Evolutionary conservation across 2,113 vertebrate genomes (phyloP).

Genomic region (Lagopus leucura): DNA sequence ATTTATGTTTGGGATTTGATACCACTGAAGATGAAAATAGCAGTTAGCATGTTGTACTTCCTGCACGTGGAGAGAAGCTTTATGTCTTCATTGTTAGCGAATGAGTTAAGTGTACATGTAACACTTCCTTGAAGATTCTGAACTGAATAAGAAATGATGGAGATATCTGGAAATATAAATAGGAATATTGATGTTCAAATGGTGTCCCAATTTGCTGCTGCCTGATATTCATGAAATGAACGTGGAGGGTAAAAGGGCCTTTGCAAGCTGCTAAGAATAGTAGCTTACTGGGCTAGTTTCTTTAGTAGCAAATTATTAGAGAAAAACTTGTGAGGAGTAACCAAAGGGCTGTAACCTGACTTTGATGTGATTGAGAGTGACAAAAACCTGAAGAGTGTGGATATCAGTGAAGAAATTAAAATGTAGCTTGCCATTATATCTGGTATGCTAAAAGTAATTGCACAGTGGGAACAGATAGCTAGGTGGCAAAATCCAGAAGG

Average conservation of each 20-base stretch:
- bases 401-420: background rate
- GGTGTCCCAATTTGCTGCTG: background rate
- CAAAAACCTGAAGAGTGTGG: background rate
- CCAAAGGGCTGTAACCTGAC: background rate
- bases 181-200: background rate
- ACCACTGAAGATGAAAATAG: background rate
- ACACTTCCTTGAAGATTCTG: background rate
- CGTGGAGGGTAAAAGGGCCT: background rate
- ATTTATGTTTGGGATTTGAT: background rate
- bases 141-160: background rate
- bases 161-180: background rate
- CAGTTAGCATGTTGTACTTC: background rate
- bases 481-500: background rate
- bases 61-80: background rate
- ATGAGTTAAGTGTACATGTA: accelerated
- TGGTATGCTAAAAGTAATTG: background rate
- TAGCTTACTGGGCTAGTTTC: background rate
- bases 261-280: background rate
- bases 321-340: background rate
- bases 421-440: background rate
- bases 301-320: background rate
- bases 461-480: background rate
- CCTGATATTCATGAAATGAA: background rate
- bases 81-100: background rate
- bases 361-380: background rate